Evolutionary conservation across 2,888 invertebrate species (phyloP), one percentile per base, ranked within the genome.

Genomic region (Xylota sylvarum): DNA sequence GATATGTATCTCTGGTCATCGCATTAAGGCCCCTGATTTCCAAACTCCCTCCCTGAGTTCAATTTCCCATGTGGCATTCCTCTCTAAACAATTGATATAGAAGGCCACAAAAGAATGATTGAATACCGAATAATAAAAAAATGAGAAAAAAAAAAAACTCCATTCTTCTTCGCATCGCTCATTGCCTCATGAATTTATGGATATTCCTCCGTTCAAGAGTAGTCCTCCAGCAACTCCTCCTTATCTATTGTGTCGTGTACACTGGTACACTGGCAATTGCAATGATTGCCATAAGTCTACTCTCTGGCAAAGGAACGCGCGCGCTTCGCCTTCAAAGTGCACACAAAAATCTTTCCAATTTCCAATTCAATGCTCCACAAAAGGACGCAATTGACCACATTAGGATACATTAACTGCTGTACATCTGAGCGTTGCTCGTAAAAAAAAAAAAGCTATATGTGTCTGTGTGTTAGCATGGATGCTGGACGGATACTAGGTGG

Each of bases 371-470:
- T 86, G 85, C 81, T 86, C 85, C 85, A 86, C 85, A 86, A 86
- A 86, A 86, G 85, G 85, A 86, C 81, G 85, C 85, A 81, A 86
- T 86, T 86, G 85, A 86, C 81, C 85, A 86, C 85, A 86, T 86
- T 81, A 81, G 85, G 85, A 86, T 86, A 86, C 85, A 86, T 86
- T 86, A 86, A 86, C 85, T 86, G 85, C 81, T 77, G 85, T 81
- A 86, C 67, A 72, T 81, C 52, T 56, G 73, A 72, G 62, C 10
- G 37, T n/a, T n/a, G 37, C 69, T 64, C 80, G 69, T 74, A 74
- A 67, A 85, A 76, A 72, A 70, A 58, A 77, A n/a, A n/a, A n/a
- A n/a, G n/a, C n/a, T n/a, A n/a, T n/a, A n/a, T n/a, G n/a, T n/a
- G n/a, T n/a, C n/a, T n/a, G n/a, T n/a, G n/a, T n/a, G n/a, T n/a